Conservation (phyloP, 2,797 vertebrate species). For the Paedocypris micromegethes region DNA sequence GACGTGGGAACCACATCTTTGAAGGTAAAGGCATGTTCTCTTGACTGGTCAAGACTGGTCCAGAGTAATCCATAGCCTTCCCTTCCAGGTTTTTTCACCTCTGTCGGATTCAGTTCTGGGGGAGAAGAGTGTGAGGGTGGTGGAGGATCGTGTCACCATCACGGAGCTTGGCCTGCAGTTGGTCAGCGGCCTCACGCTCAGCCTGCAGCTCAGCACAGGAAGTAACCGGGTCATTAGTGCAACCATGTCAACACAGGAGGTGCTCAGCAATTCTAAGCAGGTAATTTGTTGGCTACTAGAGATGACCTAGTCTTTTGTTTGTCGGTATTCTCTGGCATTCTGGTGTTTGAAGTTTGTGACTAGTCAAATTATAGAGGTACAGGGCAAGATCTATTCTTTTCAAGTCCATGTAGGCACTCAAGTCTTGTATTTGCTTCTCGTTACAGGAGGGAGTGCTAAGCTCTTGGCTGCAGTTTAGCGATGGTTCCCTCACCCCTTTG, state of each 20-base stretch:
- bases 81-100: slow-evolving; percentile 83
- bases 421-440: not conserved
- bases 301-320: no score
- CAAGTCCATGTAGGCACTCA: not conserved
- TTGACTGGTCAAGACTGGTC: no score
- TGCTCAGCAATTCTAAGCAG: slow-evolving; percentile 87
- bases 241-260: slow-evolving; percentile 79
- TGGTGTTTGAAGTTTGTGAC: no score
- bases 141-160: slow-evolving; percentile 91
- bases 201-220: slow-evolving; percentile 77
- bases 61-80: not conserved
- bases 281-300: not conserved
- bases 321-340: no score
- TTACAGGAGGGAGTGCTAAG: slow-evolving; percentile 84
- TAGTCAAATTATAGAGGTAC: no score
- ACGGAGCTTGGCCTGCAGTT: slow-evolving; percentile 88
- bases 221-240: slow-evolving; percentile 79
- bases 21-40: slow-evolving; percentile 68
- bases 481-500: slow-evolving; percentile 82
- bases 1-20: slow-evolving; percentile 84
- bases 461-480: slow-evolving; percentile 90
- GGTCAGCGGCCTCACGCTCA: slow-evolving; percentile 82
- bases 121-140: slow-evolving; percentile 86
- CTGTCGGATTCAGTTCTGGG: slow-evolving; percentile 95
- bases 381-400: no score